phyloP scores from a whole-genome alignment of 2,888 invertebrate genomes.

The Halocaridina rubra region DNA sequence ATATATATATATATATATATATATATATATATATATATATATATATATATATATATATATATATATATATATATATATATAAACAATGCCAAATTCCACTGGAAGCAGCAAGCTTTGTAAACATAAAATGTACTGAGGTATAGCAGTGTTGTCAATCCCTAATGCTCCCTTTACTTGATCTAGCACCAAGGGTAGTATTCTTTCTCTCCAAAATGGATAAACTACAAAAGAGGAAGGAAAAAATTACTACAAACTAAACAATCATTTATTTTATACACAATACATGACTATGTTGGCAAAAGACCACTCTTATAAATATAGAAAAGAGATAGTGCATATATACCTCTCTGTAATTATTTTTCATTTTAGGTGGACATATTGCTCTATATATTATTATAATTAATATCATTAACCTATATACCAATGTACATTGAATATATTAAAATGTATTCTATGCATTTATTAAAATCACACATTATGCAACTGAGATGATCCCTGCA shows the following conservation, averaged over 20 bases:
- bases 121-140: too few species aligned
- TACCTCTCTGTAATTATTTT: slow-evolving; percentile 43
- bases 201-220: not conserved
- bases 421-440: slow-evolving; percentile 58
- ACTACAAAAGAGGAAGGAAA: not conserved
- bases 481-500: slow-evolving; percentile 56
- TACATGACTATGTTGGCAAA: slow-evolving; percentile 60
- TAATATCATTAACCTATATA: slow-evolving; percentile 45
- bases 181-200: not conserved
- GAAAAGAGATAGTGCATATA: slow-evolving; percentile 57
- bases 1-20: too few species aligned
- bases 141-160: not conserved
- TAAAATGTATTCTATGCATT: slow-evolving; percentile 55
- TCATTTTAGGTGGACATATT: too few species aligned
- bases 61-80: too few species aligned
- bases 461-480: slow-evolving; percentile 57
- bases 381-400: too few species aligned
- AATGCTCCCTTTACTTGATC: not conserved
- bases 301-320: slow-evolving; percentile 59
- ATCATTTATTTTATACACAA: slow-evolving; percentile 61
- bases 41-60: too few species aligned
- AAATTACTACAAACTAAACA: slow-evolving; percentile 36
- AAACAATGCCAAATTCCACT: too few species aligned
- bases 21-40: too few species aligned
- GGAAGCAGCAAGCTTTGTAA: too few species aligned